Conservation (phyloP, 1,140 invertebrate genomes). For the Bombus vancouverensis region DNA sequence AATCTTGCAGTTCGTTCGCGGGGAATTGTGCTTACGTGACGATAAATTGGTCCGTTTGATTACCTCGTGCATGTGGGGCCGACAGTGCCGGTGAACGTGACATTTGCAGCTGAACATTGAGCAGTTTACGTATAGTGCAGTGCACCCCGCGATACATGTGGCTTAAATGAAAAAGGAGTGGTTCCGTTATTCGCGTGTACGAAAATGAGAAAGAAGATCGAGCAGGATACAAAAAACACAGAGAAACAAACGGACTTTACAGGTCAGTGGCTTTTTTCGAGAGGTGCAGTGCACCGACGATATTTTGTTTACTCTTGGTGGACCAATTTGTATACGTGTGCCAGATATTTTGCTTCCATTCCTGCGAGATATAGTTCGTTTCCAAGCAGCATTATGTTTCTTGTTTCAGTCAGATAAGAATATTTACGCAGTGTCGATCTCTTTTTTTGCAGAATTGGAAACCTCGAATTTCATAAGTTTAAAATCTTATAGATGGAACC, state of each 20-base stretch:
- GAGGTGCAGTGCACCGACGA: background rate
- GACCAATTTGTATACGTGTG: background rate
- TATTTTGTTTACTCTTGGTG: background rate
- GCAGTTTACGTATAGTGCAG: background rate
- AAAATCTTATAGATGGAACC: background rate
- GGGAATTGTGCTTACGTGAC: background rate
- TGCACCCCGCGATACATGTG: background rate
- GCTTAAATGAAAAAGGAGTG: background rate
- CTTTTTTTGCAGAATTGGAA: background rate
- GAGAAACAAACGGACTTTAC: background rate
- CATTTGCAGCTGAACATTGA: background rate
- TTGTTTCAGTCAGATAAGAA: background rate
- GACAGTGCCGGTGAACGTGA: background rate
- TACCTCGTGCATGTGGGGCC: too few species aligned
- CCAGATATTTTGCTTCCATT: background rate
- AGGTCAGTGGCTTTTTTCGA: slow-evolving; percentile 28
- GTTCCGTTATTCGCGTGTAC: background rate
- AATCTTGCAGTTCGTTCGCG: background rate
- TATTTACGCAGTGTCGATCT: background rate
- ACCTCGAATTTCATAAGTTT: background rate
- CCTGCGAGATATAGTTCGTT: background rate
- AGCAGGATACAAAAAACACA: background rate
- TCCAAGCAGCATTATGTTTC: background rate
- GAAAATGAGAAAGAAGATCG: background rate
- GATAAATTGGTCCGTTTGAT: background rate